Evolutionary conservation across 92 coral and sea anemone genomes (phyloP).

Genomic region (Actinernus sp.): DNA sequence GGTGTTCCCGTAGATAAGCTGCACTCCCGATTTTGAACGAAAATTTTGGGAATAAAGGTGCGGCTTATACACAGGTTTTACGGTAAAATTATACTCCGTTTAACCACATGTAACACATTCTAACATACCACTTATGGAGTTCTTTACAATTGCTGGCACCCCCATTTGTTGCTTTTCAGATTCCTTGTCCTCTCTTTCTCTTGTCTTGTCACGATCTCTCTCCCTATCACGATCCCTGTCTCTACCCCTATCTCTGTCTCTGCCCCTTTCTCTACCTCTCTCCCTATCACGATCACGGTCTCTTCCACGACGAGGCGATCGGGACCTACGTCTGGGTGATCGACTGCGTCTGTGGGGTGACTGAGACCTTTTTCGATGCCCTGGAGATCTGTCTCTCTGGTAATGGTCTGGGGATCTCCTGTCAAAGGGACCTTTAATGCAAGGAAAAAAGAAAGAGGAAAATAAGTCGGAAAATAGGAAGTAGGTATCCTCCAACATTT

Average conservation of each 20-base stretch:
- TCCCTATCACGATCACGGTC: conserved; percentile 77
- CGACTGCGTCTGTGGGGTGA: conserved; percentile 80
- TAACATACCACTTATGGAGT: conserved; percentile 72
- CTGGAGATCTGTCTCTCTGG: conserved; percentile 76
- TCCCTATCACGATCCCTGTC: conserved; percentile 62
- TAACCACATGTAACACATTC: too few species aligned
- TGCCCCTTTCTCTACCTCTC: conserved; percentile 62
- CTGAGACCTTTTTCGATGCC: conserved; percentile 69
- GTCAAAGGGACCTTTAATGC: conserved; percentile 10
- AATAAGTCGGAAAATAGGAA: not conserved
- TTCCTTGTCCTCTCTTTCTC: conserved; percentile 50
- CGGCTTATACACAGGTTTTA: too few species aligned
- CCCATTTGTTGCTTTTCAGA: conserved; percentile 41
- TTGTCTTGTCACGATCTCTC: conserved; percentile 37
- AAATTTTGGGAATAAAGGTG: too few species aligned
- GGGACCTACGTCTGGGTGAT: conserved; percentile 82
- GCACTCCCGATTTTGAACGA: too few species aligned
- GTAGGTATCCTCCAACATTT: not conserved
- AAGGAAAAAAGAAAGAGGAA: not conserved
- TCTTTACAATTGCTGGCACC: conserved; percentile 36
- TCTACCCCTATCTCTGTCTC: conserved; percentile 56
- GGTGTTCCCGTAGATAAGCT: too few species aligned
- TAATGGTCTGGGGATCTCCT: conserved; percentile 31
- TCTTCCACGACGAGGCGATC: conserved; percentile 76
- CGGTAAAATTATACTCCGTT: too few species aligned